Percentiles rank a stretch among this genome's conserved stretches.
Evolutionary conservation across 2,888 invertebrate species (phyloP).

Genomic region (Seira musarum): DNA sequence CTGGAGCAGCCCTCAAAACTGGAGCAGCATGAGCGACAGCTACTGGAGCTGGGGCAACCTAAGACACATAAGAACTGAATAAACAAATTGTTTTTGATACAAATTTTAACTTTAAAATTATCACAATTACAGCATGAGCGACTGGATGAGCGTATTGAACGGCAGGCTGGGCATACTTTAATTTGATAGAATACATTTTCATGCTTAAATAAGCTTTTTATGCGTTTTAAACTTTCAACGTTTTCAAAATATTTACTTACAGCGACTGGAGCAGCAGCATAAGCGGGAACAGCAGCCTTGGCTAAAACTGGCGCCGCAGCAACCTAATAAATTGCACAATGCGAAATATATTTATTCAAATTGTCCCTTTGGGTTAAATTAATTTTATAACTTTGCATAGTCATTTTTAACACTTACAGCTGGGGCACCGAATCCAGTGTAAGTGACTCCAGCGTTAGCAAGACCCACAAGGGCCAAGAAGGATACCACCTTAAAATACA

Average conservation of each 20-base stretch:
- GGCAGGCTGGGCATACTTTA: background rate
- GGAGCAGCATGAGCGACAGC: background rate
- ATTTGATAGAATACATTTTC: background rate
- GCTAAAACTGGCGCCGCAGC: background rate
- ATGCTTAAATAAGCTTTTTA: background rate
- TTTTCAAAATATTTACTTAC: background rate
- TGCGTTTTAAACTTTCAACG: no score
- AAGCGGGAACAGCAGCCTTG: background rate
- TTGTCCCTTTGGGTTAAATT: no score
- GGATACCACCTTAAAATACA: background rate
- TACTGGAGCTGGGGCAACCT: background rate
- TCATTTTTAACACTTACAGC: background rate
- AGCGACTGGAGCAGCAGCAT: background rate
- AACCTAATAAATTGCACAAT: no score
- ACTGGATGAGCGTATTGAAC: background rate
- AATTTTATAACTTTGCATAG: no score
- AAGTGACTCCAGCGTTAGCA: background rate
- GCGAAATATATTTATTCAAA: no score
- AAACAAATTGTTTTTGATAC: no score
- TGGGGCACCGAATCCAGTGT: background rate
- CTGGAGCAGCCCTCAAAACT: background rate
- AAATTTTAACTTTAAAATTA: no score
- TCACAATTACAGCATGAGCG: conserved; percentile 3
- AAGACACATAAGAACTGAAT: background rate
- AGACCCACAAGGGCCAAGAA: background rate